These are phyloP conservation scores for Oscheius sp. DNA, from an alignment of 2,888 invertebrate genomes.

Conservation along the genomic window DNA sequence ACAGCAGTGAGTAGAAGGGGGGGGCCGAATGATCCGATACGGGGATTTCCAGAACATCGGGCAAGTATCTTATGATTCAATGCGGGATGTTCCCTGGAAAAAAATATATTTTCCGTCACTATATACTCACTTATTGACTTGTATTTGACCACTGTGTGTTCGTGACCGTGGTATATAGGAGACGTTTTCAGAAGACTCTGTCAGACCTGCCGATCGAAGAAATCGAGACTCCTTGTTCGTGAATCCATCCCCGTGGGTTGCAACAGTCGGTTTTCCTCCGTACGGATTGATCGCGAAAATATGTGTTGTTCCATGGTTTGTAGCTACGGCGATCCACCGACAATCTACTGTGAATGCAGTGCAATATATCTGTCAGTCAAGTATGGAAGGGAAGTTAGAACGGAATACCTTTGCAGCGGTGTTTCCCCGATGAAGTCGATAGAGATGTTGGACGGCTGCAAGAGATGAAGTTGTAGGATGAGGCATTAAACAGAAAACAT, in stretches of 20 bases:
- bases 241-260: constrained; percentile 93
- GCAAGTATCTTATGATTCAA: constrained; percentile 29
- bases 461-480: constrained; percentile 85
- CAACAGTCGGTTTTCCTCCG: constrained; percentile 81
- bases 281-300: constrained; percentile 96
- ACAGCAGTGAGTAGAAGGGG: constrained; percentile 83
- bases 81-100: constrained; percentile 30
- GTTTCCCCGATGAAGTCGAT: constrained; percentile 91
- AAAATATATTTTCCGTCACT: too few species aligned
- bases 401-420: constrained; percentile 86
- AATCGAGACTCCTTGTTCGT: constrained; percentile 83
- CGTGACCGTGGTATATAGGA: constrained; percentile 12
- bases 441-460: constrained; percentile 84
- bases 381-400: background rate
- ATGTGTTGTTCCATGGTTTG: constrained; percentile 91
- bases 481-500: constrained; percentile 91
- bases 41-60: constrained; percentile 78
- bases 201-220: constrained; percentile 92
- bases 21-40: constrained; percentile 88
- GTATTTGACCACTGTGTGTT: constrained; percentile 19
- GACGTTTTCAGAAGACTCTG: constrained; percentile 65
- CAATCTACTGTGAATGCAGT: constrained; percentile 89
- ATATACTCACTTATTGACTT: constrained; percentile 18
- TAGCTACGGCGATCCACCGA: constrained; percentile 95
- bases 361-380: constrained; percentile 77